Conservation (phyloP, 2,888 invertebrate species). For the Bugulina stolonifera region DNA sequence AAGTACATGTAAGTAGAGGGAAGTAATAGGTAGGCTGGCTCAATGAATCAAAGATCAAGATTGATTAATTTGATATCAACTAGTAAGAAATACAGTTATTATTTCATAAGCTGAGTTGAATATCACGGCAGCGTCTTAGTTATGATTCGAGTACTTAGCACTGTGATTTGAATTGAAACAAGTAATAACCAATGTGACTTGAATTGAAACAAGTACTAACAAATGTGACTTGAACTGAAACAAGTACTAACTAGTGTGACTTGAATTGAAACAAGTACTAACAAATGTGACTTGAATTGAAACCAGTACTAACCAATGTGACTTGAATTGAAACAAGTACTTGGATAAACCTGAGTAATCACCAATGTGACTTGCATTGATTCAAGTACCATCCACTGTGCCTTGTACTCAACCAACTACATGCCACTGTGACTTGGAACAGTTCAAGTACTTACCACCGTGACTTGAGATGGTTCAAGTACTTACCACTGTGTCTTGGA, state of each 20-base stretch:
- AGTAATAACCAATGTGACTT: neutral
- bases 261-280: neutral
- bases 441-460: neutral
- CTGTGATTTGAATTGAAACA: no score
- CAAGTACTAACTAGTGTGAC: neutral
- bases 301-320: neutral
- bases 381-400: neutral
- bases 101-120: no score
- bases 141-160: no score
- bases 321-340: neutral
- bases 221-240: neutral
- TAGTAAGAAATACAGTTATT: no score
- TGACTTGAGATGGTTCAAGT: conserved; percentile 32
- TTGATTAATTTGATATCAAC: no score
- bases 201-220: neutral
- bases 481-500: conserved; percentile 44
- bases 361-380: neutral
- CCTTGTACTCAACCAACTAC: neutral
- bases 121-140: no score
- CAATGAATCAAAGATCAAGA: no score
- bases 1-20: no score
- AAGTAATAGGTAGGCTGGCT: no score
- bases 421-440: neutral
- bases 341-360: neutral
- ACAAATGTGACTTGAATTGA: neutral